A percentile compares a stretch with the other conserved stretches of the same genome.
These are phyloP conservation scores for human DNA, from an alignment of 2,113 vertebrate species.

Conservation along the genomic window DNA sequence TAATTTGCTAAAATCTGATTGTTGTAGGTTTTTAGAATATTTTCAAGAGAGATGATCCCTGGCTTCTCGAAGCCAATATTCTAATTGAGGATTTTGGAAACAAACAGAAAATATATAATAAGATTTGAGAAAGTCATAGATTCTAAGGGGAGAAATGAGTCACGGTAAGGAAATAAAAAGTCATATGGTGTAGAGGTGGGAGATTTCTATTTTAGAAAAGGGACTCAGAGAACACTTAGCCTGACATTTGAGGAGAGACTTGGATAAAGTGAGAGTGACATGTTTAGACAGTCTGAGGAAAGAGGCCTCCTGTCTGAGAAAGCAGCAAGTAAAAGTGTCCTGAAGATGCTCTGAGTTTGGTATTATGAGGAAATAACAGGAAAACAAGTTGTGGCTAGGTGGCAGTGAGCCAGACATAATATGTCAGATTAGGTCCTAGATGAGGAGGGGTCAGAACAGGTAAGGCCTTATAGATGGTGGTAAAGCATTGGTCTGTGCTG, in stretches of 20 bases:
- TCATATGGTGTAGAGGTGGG: rapidly evolving
- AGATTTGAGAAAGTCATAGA: neutral
- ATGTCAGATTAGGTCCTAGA: rapidly evolving
- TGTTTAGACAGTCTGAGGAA: neutral
- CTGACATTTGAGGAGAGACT: neutral
- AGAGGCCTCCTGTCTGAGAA: neutral
- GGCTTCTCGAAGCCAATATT: neutral
- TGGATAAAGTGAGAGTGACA: neutral
- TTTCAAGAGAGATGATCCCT: neutral
- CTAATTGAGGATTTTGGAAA: neutral
- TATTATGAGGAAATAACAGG: neutral
- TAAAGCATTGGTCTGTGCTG: too few relatives aligned
- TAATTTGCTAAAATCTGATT: neutral
- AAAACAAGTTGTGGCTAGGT: neutral
- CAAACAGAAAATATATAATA: neutral
- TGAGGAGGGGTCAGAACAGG: rapidly evolving
- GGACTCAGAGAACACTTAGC: neutral
- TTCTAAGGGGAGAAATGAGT: neutral
- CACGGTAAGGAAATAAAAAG: neutral
- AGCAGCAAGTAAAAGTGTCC: neutral
- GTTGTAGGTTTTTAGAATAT: neutral
- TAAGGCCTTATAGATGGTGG: neutral
- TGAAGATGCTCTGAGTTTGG: neutral
- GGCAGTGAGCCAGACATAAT: too few relatives aligned
- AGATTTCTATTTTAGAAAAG: neutral